Conservation (phyloP, 2,888 invertebrate species). For the Diadegma fenestrale region DNA sequence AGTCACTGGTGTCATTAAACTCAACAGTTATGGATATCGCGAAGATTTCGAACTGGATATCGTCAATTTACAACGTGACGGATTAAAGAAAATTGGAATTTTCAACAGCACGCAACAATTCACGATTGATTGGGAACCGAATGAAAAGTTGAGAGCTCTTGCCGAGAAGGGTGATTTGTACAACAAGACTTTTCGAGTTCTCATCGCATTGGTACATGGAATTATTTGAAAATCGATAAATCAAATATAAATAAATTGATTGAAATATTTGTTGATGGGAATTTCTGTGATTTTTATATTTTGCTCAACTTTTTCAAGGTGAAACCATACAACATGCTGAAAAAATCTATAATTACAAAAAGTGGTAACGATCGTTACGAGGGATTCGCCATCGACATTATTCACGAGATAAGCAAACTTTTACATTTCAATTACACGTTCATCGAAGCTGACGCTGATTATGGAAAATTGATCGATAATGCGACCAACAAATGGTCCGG, state of each 20-base stretch:
- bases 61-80: slow-evolving; percentile 88
- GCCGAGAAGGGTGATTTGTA: slow-evolving; percentile 87
- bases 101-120: slow-evolving; percentile 88
- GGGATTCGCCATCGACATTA: slow-evolving; percentile 96
- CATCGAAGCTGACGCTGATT: slow-evolving; percentile 90
- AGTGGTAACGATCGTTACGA: slow-evolving; percentile 94
- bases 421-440: slow-evolving; percentile 94
- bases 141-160: slow-evolving; percentile 78
- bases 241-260: neutral
- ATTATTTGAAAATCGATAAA: neutral
- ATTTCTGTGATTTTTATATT: neutral
- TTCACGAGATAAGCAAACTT: slow-evolving; percentile 91
- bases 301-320: slow-evolving; percentile 34
- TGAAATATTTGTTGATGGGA: neutral
- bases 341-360: slow-evolving; percentile 88
- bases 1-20: slow-evolving; percentile 91
- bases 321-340: slow-evolving; percentile 97
- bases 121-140: slow-evolving; percentile 86
- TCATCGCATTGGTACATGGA: slow-evolving; percentile 89
- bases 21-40: slow-evolving; percentile 92
- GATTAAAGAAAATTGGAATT: slow-evolving; percentile 88
- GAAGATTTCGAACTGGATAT: slow-evolving; percentile 90
- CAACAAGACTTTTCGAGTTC: slow-evolving; percentile 90
- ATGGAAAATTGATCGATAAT: slow-evolving; percentile 87
- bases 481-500: slow-evolving; percentile 89